phyloP scores from a whole-genome alignment of 2,113 vertebrate species.

The Prinia subflava region DNA sequence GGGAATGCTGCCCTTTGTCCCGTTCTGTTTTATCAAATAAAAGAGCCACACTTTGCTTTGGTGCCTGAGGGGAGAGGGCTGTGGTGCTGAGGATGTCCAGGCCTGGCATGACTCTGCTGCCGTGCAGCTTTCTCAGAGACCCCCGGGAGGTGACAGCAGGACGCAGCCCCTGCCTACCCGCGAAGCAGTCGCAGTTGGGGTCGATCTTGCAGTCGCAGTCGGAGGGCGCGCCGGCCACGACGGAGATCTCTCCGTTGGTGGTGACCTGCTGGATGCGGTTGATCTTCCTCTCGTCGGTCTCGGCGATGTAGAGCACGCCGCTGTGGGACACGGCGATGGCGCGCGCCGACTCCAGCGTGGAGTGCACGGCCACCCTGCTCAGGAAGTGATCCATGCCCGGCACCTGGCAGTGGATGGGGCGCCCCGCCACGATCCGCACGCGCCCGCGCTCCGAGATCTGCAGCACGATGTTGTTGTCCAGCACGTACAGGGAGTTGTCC shows the following conservation, averaged over 20 bases:
- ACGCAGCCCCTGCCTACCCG: background rate
- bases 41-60: background rate
- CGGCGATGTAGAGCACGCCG: constrained; percentile 90
- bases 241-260: constrained; percentile 92
- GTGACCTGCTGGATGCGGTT: constrained; percentile 97
- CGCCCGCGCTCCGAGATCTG: constrained; percentile 90
- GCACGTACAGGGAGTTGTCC: constrained; percentile 94
- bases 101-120: background rate
- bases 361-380: constrained; percentile 88
- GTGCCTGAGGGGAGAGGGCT: background rate
- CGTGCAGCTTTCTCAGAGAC: background rate
- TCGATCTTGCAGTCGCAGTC: constrained; percentile 99
- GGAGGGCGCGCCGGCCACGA: constrained; percentile 89
- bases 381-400: constrained; percentile 90
- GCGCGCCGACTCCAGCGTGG: constrained; percentile 89
- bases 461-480: constrained; percentile 98
- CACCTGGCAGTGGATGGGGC: constrained; percentile 96
- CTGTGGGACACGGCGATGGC: constrained; percentile 93
- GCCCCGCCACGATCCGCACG: constrained; percentile 91
- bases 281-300: constrained; percentile 95
- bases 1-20: background rate
- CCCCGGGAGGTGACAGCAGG: background rate
- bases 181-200: constrained; percentile 93
- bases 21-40: background rate
- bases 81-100: background rate